Percentiles rank a stretch among this genome's conserved stretches.
Evolutionary conservation across 2,797 vertebrate species (phyloP).

Genomic region (Mormyrops attenuatus): DNA sequence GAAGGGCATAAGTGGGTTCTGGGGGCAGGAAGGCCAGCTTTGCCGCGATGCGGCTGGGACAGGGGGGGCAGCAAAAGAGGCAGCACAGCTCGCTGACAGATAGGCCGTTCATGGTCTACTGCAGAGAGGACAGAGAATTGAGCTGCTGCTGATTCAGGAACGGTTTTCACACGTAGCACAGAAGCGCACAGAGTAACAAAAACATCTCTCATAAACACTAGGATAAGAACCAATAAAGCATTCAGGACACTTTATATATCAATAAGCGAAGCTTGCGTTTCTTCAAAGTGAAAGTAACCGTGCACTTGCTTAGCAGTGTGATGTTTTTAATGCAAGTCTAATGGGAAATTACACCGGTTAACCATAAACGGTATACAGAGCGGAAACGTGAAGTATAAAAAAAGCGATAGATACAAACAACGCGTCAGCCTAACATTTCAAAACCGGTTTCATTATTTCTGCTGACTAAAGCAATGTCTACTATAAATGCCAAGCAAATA

Average conservation of each 20-base stretch:
- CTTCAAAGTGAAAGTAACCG: neutral
- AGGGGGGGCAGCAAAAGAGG: slow-evolving; percentile 90
- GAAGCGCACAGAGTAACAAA: neutral
- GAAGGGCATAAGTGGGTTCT: slow-evolving; percentile 83
- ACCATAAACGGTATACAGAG: neutral
- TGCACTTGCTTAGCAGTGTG: neutral
- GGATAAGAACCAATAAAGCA: neutral
- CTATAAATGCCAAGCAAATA: neutral
- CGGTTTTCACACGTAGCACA: neutral
- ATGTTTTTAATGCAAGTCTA: neutral
- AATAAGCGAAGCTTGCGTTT: neutral
- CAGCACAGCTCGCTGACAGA: slow-evolving; percentile 91
- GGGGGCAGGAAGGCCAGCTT: slow-evolving; percentile 95
- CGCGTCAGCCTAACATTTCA: neutral
- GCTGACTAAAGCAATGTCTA: neutral
- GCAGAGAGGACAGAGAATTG: slow-evolving; percentile 22
- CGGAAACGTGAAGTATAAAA: neutral
- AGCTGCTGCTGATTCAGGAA: neutral
- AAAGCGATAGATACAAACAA: neutral
- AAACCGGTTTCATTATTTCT: neutral
- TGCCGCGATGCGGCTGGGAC: slow-evolving; percentile 91
- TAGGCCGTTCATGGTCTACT: slow-evolving; percentile 85
- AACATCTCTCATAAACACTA: neutral
- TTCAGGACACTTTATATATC: neutral
- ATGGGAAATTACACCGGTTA: neutral